Conservation (phyloP, 2,113 vertebrate genomes). For the Pongo abelii region DNA sequence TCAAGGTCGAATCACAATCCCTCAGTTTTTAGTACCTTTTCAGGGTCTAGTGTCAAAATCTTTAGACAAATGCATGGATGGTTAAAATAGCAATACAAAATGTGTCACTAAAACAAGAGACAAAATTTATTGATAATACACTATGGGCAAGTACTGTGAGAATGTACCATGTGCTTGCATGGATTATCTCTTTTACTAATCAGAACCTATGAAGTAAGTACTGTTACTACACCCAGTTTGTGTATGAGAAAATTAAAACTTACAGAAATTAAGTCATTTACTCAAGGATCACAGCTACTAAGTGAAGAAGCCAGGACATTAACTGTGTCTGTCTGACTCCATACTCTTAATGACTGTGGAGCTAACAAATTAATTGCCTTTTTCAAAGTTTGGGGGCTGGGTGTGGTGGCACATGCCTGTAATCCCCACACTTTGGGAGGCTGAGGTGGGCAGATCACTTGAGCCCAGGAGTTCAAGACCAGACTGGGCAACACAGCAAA, state of each 20-base stretch:
- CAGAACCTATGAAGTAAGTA: not conserved
- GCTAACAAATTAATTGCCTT: not conserved
- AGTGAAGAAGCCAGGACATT: not conserved
- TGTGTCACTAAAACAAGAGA: not conserved
- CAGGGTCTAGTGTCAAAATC: not conserved
- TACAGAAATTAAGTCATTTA: not conserved
- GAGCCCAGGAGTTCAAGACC: too few relatives aligned
- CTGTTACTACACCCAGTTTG: not conserved
- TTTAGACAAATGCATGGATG: not conserved
- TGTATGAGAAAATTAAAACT: not conserved
- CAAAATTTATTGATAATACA: not conserved
- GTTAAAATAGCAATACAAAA: not conserved
- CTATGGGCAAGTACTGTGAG: not conserved
- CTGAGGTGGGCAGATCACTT: too few relatives aligned
- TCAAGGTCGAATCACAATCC: not conserved
- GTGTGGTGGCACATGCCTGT: too few relatives aligned
- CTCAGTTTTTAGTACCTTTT: not conserved
- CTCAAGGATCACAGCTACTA: not conserved
- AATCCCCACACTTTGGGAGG: too few relatives aligned
- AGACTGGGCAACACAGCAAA: too few relatives aligned
- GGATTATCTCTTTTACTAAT: not conserved
- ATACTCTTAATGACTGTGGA: not conserved
- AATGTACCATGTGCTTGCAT: too few relatives aligned
- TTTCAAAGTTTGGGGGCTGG: not conserved
- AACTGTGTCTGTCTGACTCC: not conserved